These are phyloP conservation scores for Anabacerthia variegaticeps DNA, from an alignment of 2,797 vertebrate genomes.

Conservation along the genomic window DNA sequence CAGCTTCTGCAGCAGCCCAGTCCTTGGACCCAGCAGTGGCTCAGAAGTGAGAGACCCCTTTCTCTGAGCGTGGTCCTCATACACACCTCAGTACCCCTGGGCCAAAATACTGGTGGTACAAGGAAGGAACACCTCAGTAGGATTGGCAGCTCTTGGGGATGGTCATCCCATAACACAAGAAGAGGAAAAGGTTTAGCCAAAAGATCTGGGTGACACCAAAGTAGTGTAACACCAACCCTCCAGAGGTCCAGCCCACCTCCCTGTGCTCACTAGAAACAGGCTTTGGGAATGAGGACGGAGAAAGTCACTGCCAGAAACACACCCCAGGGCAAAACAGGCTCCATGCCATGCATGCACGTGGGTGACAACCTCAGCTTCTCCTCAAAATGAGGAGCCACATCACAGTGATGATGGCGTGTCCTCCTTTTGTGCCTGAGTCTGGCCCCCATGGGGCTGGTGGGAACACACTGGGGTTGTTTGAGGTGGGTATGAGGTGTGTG, in stretches of 20 bases:
- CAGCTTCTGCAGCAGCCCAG: not conserved
- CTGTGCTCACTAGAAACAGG: not conserved
- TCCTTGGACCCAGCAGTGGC: not conserved
- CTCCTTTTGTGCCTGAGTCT: fast-evolving
- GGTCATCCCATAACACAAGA: not conserved
- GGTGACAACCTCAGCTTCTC: not conserved
- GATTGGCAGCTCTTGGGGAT: fast-evolving
- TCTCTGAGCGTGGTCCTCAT: not conserved
- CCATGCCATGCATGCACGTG: fast-evolving
- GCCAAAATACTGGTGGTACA: not conserved
- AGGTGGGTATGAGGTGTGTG: not conserved
- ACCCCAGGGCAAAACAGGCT: not conserved
- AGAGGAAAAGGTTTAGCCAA: not conserved
- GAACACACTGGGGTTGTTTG: not conserved
- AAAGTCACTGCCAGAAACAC: not conserved
- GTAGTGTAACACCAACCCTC: not conserved
- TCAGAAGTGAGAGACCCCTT: not conserved
- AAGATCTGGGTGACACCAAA: not conserved
- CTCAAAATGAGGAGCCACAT: not conserved
- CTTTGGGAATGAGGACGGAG: not conserved
- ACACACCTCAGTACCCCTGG: not conserved
- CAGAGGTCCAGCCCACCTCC: not conserved
- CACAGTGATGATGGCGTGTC: fast-evolving
- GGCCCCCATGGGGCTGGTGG: not conserved
- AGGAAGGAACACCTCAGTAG: not conserved